phyloP scores from a whole-genome alignment of 2,113 vertebrate genomes.

The Calcarius ornatus region DNA sequence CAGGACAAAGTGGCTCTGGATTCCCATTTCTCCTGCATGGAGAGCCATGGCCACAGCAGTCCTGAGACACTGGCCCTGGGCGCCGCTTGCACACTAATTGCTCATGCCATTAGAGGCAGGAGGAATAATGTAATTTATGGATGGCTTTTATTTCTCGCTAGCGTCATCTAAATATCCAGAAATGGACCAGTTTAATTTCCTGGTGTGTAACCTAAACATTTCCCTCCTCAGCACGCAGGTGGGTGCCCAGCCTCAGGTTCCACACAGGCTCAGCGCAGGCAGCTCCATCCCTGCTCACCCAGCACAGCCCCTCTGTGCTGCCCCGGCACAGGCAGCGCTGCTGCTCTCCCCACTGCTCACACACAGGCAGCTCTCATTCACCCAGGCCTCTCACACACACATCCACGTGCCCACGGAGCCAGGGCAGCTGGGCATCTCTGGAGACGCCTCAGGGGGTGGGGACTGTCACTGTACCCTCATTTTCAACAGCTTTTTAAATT shows the following conservation, averaged over 20 bases:
- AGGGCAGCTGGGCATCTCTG: neutral
- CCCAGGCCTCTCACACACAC: neutral
- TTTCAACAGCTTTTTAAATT: neutral
- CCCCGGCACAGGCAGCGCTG: accelerated
- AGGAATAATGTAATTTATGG: conserved; percentile 44
- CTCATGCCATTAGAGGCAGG: conserved; percentile 5
- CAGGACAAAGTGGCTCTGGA: neutral
- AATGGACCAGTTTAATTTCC: conserved; percentile 26
- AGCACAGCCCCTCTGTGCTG: accelerated
- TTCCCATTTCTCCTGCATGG: neutral
- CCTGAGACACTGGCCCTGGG: neutral
- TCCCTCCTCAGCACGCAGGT: neutral
- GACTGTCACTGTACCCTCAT: neutral
- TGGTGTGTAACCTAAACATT: neutral
- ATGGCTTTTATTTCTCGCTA: conserved; percentile 41
- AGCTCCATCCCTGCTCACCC: accelerated
- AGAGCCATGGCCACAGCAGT: neutral
- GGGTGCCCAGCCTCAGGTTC: neutral
- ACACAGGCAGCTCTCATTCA: neutral
- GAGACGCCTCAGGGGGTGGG: accelerated
- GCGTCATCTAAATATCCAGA: conserved; percentile 37
- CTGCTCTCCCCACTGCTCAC: neutral
- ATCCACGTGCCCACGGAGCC: neutral
- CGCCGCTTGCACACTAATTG: neutral
- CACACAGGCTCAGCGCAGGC: accelerated